Base-by-base conservation (phyloP, 2,888 invertebrate genomes). In the Tuta absoluta region DNA sequence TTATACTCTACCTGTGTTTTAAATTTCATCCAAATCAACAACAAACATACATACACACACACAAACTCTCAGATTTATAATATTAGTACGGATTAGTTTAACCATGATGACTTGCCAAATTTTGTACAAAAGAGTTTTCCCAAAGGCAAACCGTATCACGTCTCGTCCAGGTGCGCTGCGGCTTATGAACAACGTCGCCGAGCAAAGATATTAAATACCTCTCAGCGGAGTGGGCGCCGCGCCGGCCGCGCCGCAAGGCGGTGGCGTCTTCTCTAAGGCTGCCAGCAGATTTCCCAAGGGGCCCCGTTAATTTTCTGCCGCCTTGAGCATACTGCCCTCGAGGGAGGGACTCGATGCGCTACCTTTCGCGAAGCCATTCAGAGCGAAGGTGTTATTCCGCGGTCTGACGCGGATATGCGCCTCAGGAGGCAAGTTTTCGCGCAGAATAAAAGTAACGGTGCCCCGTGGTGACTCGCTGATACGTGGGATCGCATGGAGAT, bases 291-390 rank as follows among this genome's bases (percentile, higher is more conserved):
- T 93, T 93, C 93, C 93, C 93, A 77, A 74, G 93, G 91, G 93
- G 82, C 91, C 92, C 92, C 93, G 94, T 94, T 94, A 94, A 94
- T 94, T 94, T 94, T 94, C 94, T 94, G 94, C 94, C 94, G 94
- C 94, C 94, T 94, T 94, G 94, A 93, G 94, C 94, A 94, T 93
- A 94, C 91, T 93, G 93, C 93, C 89, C 94, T 88, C 93, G 72
- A 76, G 93, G 92, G 94, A 91, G 90, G 80, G 82, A 81, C 88
- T 33, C 33, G 33, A 5, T 4, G 10, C 33, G 33, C 33, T 91
- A 91, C 92, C 92, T 92, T 90, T 91, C 90, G 84, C 85, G 86
- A 79, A 88, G 82, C 88, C 86, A 86, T 90, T 89, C 90, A 88
- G 81, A 85, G 86, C 83, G 82, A 89, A 92, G 92, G 92, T 92